These are phyloP conservation scores for Periplaneta americana DNA, from an alignment of 1,140 invertebrate genomes.

Conservation along the genomic window DNA sequence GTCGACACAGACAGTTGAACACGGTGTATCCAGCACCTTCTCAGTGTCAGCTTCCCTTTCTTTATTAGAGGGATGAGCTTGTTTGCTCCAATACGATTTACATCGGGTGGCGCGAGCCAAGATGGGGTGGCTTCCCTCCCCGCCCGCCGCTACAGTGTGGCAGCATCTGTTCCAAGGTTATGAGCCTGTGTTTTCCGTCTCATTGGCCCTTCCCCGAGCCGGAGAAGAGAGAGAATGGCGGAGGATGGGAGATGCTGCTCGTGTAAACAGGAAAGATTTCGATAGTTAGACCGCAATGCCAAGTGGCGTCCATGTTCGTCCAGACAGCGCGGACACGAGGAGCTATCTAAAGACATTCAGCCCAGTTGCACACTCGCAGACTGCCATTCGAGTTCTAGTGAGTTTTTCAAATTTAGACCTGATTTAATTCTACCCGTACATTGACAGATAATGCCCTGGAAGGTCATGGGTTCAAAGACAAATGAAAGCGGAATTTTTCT, in stretches of 20 bases:
- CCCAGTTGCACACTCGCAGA: too few relatives aligned
- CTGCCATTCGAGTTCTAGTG: too few relatives aligned
- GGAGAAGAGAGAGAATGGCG: neutral
- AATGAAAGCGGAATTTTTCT: too few relatives aligned
- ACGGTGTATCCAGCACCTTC: neutral
- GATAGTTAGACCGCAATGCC: neutral
- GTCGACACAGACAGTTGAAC: neutral
- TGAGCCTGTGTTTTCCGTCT: conserved; percentile 8
- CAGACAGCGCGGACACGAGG: too few relatives aligned
- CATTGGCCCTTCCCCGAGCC: conserved; percentile 4
- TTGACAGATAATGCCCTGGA: too few relatives aligned
- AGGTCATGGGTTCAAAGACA: too few relatives aligned
- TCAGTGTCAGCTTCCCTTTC: neutral
- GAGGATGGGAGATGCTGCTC: neutral
- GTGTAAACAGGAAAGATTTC: neutral
- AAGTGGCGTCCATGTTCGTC: too few relatives aligned
- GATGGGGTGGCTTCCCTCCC: neutral
- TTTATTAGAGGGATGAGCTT: neutral
- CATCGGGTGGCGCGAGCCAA: neutral
- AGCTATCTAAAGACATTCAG: too few relatives aligned
- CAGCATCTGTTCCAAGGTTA: neutral
- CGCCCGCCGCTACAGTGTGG: neutral
- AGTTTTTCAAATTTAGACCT: too few relatives aligned
- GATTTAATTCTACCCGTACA: too few relatives aligned
- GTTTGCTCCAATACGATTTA: neutral